Base-by-base conservation (phyloP, 2,888 invertebrate genomes). In the Drosophila cognata region DNA sequence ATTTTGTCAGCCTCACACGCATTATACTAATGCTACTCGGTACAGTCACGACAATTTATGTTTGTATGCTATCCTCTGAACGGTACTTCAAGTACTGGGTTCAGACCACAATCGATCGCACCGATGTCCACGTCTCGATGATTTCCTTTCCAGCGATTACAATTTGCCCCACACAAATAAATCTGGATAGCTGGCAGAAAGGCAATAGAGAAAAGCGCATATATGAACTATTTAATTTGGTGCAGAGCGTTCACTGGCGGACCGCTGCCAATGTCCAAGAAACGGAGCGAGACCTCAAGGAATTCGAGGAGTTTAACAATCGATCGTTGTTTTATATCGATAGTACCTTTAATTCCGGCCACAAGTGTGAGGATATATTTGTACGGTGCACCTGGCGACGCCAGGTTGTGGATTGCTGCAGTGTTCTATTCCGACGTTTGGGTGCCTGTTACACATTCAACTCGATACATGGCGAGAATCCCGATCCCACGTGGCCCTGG, bases 41-140 rank as follows among this genome's bases (percentile, higher is more conserved):
- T 2, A 50, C 71, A 0, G 18, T 41, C 4, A n/a, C 70, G 55
- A 86, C 91, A 0, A 64, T 76, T 18, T 91, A 91, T 38, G 80
- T 92, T 0, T 72, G 84, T 8, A 36, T 80, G 2, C 53, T 91
- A 5, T 91, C 92, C 0, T 83, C 84, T 29, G 73, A 77, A 29
- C 81, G 88, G 4, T 91, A 91, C 35, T 91, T 91, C 25, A 66
- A 72, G 52, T 88, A 78, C 62, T 91, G 90, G 89, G 90, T 89
- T 2, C 89, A 92, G 57, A 91, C 91, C 28, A 81, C 89, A 18
- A 92, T 91, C n/a, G 89, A 90, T 46, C 81, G 90, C 16, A 91
- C 91, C 1, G 91, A 91, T 55, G 75, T 91, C 7, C 92, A 91
- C 48, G 81, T 92, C n/a, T 90, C 92, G 18, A 84, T 88, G 77